A percentile compares a stretch with the other conserved stretches of the same genome.
Conservation (phyloP, 2,888 invertebrate species). For the Chymomyza procnemis region DNA sequence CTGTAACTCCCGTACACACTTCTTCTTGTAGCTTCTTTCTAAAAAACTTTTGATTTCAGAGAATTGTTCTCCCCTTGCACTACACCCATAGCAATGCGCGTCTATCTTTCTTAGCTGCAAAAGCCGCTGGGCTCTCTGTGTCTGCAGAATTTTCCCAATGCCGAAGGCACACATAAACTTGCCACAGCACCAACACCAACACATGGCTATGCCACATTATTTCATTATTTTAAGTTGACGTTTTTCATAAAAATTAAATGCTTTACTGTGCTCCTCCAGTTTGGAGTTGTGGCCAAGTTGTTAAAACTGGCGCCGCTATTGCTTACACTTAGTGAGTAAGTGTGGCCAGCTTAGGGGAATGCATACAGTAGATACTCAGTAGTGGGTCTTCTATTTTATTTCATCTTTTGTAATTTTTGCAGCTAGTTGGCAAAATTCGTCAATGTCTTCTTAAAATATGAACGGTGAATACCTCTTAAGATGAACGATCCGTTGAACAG, state of each 20-base stretch:
- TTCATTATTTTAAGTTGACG: slow-evolving; percentile 53
- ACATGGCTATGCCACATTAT: slow-evolving; percentile 33
- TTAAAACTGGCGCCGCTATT: background rate
- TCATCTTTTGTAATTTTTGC: too few relatives aligned
- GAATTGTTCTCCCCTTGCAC: too few relatives aligned
- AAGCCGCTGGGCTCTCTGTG: background rate
- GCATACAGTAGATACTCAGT: slow-evolving; percentile 22
- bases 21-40: too few relatives aligned
- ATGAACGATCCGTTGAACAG: too few relatives aligned
- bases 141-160: background rate
- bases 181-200: background rate
- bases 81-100: background rate
- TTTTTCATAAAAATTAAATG: slow-evolving; percentile 59
- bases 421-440: too few relatives aligned
- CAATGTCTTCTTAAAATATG: too few relatives aligned
- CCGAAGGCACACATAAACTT: background rate
- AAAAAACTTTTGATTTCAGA: too few relatives aligned
- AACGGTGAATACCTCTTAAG: too few relatives aligned
- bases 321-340: slow-evolving; percentile 23
- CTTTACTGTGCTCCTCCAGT: slow-evolving; percentile 18
- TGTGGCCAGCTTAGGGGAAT: background rate
- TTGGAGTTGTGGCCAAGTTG: slow-evolving; percentile 4
- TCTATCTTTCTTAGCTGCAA: background rate
- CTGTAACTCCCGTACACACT: too few relatives aligned
- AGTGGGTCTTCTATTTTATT: background rate